A percentile compares a stretch with the other conserved stretches of the same genome.
Conservation (phyloP, 2,113 vertebrate genomes). For the Epinephelus fuscoguttatus region DNA sequence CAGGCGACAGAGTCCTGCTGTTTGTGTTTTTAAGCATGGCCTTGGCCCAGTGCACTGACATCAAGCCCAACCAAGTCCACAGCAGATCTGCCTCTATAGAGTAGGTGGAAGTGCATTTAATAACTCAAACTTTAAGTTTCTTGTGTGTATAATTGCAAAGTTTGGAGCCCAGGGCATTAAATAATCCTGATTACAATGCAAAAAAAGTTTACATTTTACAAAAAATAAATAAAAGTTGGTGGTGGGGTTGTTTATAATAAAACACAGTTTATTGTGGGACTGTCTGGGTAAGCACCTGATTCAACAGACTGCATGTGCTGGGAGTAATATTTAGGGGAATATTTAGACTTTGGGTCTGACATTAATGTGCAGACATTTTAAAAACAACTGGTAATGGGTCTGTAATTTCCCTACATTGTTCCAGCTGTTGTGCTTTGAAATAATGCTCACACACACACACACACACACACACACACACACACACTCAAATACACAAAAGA, state of each 20-base stretch:
- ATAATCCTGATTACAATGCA: conserved; percentile 16
- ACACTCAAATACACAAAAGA: not conserved
- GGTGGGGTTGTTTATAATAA: conserved; percentile 33
- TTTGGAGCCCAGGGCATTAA: conserved; percentile 1
- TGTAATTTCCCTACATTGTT: conserved; percentile 78
- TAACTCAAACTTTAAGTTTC: not conserved
- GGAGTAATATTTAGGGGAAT: conserved; percentile 38
- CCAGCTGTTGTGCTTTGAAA: conserved; percentile 60
- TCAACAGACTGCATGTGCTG: conserved; percentile 45
- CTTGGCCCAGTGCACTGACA: conserved; percentile 68
- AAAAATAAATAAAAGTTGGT: not conserved
- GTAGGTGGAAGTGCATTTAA: conserved; percentile 25
- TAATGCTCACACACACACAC: conserved; percentile 9
- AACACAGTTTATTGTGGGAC: conserved; percentile 12
- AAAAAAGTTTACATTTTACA: conserved; percentile 18
- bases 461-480: not conserved
- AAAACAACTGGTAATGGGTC: conserved; percentile 67
- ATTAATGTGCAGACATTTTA: conserved; percentile 63
- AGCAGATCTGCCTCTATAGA: conserved; percentile 28
- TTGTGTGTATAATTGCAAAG: not conserved
- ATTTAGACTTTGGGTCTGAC: conserved; percentile 38
- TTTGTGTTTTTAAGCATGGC: conserved; percentile 82
- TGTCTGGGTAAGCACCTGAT: conserved; percentile 46
- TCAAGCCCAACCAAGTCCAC: conserved; percentile 42
- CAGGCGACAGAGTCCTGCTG: conserved; percentile 83